Evolutionary conservation across 2,888 invertebrate species (phyloP), one percentile per base, ranked within the genome.

Genomic region (Temnothorax rugatulus): DNA sequence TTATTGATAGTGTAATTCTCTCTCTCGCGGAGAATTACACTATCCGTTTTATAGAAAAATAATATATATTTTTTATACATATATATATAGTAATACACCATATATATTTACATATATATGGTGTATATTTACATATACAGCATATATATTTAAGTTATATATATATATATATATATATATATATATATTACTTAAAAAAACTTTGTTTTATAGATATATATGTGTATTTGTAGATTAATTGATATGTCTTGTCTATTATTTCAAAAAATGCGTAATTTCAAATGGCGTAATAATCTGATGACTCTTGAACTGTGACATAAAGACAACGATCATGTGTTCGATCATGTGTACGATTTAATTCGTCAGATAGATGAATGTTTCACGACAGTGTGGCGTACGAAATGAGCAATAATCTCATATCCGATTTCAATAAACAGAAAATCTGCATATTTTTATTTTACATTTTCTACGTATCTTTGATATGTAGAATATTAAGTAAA

Each of bases 221-320:
- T 68, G 9, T 15, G 47, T 50, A 50, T 52, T 38, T 15, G 2
- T 34, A 71, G 9, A 52, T 52, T 52, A 4, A 38, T 38, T 34
- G 0, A n/a, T 15, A 9, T 38, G 7, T 38, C 5, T 38, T 54
- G 7, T 21, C 7, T 29, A 18, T 34, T 38, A 54, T 54, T 54
- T 38, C 8, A 38, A 71, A 71, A 71, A 52, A 71, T 21, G 11
- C 4, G 34, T 34, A 71, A 41, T 41, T 9, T 34, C 21, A 71
- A 54, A 18, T 71, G 38, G 3, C 29, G 52, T 54, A 71, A 71
- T 38, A 71, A 5, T 9, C 13, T 69, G 21, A 2, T 54, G 13
- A 54, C 29, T 21, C 15, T 52, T 71, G 54, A 71, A 21, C 71
- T 41, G n/a, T 71, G 21, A 54, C 21, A 71, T n/a, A 71, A 54